Evolutionary conservation across 2,797 vertebrate genomes (phyloP).

Genomic region (Pseudomugil tenellus): DNA sequence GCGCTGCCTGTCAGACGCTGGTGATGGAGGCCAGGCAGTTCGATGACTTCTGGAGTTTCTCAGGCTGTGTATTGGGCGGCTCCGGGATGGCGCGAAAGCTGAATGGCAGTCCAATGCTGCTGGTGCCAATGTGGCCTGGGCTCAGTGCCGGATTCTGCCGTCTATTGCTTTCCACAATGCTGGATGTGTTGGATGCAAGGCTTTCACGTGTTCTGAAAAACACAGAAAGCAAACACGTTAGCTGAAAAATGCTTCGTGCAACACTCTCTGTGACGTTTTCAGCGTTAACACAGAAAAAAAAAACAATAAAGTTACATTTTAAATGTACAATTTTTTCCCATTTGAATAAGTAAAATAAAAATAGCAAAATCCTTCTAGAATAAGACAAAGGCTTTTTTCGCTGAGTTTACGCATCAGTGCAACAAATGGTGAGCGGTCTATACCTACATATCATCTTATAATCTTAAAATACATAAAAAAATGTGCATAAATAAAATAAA

Average conservation of each 20-base stretch:
- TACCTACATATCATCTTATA: not conserved
- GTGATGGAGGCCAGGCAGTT: conserved; percentile 99
- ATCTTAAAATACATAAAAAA: not conserved
- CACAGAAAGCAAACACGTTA: conserved; percentile 18
- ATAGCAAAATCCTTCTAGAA: not conserved
- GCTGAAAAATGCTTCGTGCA: not conserved
- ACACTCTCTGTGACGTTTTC: not conserved
- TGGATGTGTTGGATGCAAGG: conserved; percentile 99
- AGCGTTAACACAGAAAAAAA: not conserved
- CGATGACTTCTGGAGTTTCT: conserved; percentile 98
- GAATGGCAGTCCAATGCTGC: conserved; percentile 90
- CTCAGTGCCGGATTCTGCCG: conserved; percentile 97
- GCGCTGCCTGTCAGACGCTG: conserved; percentile 91
- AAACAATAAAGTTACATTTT: not conserved
- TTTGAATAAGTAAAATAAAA: not conserved
- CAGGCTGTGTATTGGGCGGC: conserved; percentile 89
- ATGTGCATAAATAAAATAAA: not conserved
- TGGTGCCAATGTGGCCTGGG: conserved; percentile 92
- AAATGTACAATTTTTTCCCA: not conserved
- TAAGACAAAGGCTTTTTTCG: not conserved
- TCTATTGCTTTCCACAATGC: conserved; percentile 99
- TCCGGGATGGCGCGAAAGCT: conserved; percentile 93
- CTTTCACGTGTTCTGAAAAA: conserved; percentile 94
- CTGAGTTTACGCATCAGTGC: not conserved
- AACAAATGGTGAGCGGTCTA: not conserved